phyloP scores from a whole-genome alignment of 2,888 invertebrate genomes.

The Stenotaenia linearis region DNA sequence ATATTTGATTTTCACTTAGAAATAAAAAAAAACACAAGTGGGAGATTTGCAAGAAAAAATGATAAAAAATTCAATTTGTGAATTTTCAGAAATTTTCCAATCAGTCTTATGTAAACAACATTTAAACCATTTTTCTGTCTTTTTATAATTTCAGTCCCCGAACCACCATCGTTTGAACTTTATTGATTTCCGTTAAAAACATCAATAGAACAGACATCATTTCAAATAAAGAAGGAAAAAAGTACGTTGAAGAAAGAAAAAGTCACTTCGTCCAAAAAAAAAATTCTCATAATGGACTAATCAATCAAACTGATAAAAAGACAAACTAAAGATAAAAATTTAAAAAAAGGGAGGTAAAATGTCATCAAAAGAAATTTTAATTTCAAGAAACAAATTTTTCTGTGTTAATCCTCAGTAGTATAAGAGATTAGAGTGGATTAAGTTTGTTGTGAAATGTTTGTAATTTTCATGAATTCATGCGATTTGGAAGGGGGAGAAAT shows the following conservation, averaged over 20 bases:
- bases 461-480: no score
- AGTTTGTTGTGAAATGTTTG: no score
- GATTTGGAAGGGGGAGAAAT: no score
- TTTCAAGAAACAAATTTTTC: neutral
- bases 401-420: no score
- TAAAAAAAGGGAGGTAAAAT: neutral
- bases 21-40: no score
- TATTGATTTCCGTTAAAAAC: constrained; percentile 19
- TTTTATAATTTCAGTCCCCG: neutral
- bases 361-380: no score
- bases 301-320: constrained; percentile 20
- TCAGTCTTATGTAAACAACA: neutral
- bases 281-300: constrained; percentile 4
- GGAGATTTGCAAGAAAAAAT: no score
- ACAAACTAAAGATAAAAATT: neutral
- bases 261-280: neutral
- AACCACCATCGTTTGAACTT: neutral
- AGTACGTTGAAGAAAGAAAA: neutral
- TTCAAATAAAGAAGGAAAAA: neutral
- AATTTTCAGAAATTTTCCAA: no score
- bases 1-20: no score
- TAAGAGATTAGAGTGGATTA: no score
- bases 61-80: no score
- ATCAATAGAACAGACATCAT: constrained; percentile 8
- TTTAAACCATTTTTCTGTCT: neutral